Base-by-base conservation (phyloP, 2,113 vertebrate species). In the Panthera tigris region DNA sequence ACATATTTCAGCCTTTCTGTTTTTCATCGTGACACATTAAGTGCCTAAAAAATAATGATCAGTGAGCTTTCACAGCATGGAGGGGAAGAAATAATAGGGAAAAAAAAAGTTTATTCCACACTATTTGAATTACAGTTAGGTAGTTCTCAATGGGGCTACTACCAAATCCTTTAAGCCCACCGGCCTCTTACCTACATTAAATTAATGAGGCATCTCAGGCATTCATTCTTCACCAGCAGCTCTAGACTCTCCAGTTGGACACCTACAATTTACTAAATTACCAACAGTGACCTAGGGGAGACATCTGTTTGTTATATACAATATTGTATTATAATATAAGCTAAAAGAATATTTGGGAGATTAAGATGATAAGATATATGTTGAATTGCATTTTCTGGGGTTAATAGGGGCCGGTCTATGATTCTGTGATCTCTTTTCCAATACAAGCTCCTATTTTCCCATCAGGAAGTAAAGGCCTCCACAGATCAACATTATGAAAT, bases 191-290 rank as follows among this genome's bases (percentile, higher is more conserved):
- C 95, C 93, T 96, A 85, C 95, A 97, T 98, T 98, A 98, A 98
- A 98, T 98, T 97, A 98, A 98, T 95, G 96, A 98, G 91, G 96
- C 95, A 94, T 97, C 96, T 98, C 76, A 85, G 97, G 96, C 91
- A 95, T 91, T 96, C 96, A 92, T 84, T 98, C 84, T 97, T 97
- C 80, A 91, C 63, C 92, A 90, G 86, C 84, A 84, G 73, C 96
- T 18, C 69, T 10, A 95, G 96, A 96, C 91, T 97, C 95, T 98
- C 94, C 92, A 98, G 95, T 63, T 4, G 23, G 97, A 98, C 97
- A 98, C 98, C 98, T 97, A 97, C 97, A 97, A 97, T 95, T 97
- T 97, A 92, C 98, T 95, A 90, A 98, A 97, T 78, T 97, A 97
- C 96, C 96, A 98, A 97, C 74, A 81, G 0, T 92, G 96, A 97